Conservation (phyloP, 2,888 invertebrate species). For the Disparrhopalites patrizii region DNA sequence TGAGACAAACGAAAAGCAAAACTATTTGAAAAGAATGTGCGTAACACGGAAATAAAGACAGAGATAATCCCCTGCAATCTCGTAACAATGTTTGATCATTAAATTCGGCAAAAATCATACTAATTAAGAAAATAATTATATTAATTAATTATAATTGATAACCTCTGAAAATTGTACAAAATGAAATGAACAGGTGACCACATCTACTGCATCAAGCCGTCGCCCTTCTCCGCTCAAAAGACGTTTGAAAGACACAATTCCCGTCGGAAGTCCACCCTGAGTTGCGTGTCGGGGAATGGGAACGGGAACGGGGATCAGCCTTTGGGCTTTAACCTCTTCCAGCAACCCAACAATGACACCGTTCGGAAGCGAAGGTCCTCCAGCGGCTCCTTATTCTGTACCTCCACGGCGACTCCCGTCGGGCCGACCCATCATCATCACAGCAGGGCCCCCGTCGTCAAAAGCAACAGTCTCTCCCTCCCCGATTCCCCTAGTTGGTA, state of each 20-base stretch:
- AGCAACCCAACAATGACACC: slow-evolving; percentile 54
- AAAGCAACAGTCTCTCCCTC: slow-evolving; percentile 81
- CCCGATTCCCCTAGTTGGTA: slow-evolving; percentile 62
- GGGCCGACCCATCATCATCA: slow-evolving; percentile 31
- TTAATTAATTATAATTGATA: no score
- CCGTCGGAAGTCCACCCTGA: slow-evolving; percentile 83
- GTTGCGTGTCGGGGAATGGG: slow-evolving; percentile 57
- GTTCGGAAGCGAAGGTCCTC: slow-evolving; percentile 35
- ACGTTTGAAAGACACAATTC: slow-evolving; percentile 90
- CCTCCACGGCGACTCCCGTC: slow-evolving; percentile 36
- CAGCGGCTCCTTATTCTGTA: slow-evolving; percentile 31
- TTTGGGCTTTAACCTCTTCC: slow-evolving; percentile 69
- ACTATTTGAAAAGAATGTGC: no score
- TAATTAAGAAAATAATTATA: no score
- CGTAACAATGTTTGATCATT: no score
- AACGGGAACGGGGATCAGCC: slow-evolving; percentile 53
- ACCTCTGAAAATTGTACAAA: no score
- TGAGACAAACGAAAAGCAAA: no score
- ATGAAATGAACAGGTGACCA: slow-evolving; percentile 76
- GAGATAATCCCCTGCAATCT: no score
- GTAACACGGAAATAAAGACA: no score
- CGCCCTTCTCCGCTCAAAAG: slow-evolving; percentile 91
- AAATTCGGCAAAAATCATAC: no score
- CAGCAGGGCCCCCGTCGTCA: slow-evolving; percentile 56
- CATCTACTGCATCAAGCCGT: slow-evolving; percentile 84